A percentile compares a stretch with the other conserved stretches of the same genome.
phyloP scores from a whole-genome alignment of 2,797 vertebrate genomes.

The Sarcophilus harrisii region DNA sequence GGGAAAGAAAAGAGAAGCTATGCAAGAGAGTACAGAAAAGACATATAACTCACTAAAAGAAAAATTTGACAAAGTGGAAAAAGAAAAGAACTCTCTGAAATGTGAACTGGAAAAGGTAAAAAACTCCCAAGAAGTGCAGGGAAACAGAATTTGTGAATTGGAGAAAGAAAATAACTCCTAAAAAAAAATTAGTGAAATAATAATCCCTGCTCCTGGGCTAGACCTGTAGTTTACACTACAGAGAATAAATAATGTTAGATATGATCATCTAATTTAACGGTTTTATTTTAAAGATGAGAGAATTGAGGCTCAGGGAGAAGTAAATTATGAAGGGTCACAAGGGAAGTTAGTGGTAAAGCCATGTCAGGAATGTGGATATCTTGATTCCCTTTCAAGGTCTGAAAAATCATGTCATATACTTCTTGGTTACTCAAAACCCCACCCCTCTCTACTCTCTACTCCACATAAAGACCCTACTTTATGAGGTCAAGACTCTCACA shows the following conservation, averaged over 20 bases:
- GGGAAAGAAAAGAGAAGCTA: too few relatives aligned
- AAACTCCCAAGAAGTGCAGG: too few relatives aligned
- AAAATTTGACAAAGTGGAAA: too few relatives aligned
- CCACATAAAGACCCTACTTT: not conserved
- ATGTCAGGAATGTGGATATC: not conserved
- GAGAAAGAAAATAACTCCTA: too few relatives aligned
- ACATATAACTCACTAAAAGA: too few relatives aligned
- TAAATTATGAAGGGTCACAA: not conserved
- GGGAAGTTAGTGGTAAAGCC: not conserved
- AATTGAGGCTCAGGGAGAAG: not conserved
- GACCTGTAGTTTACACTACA: not conserved
- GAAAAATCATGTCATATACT: not conserved
- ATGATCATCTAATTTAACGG: not conserved
- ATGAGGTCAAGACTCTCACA: not conserved
- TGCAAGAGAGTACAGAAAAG: too few relatives aligned
- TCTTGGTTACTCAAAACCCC: not conserved
- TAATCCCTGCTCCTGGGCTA: not conserved
- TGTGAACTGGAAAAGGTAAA: too few relatives aligned
- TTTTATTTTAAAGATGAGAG: not conserved
- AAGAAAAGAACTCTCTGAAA: too few relatives aligned
- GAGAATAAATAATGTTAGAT: not conserved
- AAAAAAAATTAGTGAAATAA: too few relatives aligned
- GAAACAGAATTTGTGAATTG: too few relatives aligned
- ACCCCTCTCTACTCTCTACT: fast-evolving
- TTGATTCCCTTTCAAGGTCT: not conserved